Evolutionary conservation across 2,113 vertebrate species (phyloP).

Genomic region (Orycteropus afer): DNA sequence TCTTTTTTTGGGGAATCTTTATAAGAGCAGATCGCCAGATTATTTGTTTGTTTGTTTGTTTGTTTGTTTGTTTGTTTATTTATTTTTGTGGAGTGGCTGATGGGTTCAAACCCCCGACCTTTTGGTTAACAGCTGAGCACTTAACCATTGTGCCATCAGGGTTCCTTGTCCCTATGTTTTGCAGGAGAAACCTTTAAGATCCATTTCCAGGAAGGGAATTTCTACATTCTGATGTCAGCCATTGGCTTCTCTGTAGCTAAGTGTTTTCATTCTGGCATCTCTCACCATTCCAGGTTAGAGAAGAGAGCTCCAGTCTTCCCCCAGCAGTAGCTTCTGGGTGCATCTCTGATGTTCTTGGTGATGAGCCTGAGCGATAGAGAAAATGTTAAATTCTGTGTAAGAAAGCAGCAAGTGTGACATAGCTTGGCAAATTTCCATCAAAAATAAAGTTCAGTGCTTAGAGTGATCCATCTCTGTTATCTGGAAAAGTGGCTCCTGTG

Average conservation of each 20-base stretch:
- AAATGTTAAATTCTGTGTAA: neutral
- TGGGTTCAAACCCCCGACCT: no score
- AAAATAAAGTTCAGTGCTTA: neutral
- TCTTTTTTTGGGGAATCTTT: no score
- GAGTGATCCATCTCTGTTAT: neutral
- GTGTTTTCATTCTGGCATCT: neutral
- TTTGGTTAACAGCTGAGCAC: neutral
- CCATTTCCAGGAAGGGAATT: neutral
- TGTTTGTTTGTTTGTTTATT: no score
- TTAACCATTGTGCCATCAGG: no score
- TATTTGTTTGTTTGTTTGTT: no score
- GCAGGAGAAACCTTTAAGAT: neutral
- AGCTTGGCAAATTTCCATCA: neutral
- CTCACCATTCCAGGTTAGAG: neutral
- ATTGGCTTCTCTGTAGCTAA: neutral
- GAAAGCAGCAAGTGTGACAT: neutral
- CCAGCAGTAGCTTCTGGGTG: neutral
- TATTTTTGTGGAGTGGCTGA: no score
- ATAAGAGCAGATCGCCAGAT: no score
- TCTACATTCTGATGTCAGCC: neutral
- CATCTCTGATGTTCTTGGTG: neutral
- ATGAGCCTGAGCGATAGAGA: neutral
- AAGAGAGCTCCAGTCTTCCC: no score
- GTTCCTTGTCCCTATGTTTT: neutral
- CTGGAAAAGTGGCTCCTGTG: neutral